Conservation (phyloP, 1,140 invertebrate genomes). For the Mactra quadrangularis region DNA sequence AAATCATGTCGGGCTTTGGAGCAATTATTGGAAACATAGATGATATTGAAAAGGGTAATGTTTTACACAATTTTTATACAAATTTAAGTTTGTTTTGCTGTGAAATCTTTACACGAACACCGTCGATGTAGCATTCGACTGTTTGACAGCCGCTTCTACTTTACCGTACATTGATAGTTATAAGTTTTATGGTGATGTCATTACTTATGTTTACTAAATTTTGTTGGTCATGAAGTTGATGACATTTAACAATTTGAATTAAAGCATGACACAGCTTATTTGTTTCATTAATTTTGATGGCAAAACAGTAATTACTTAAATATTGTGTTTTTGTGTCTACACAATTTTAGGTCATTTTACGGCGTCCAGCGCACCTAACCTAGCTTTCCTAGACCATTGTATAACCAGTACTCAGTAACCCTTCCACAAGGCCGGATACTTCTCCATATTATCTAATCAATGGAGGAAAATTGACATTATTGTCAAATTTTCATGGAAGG, state of each 20-base stretch:
- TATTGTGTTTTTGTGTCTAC: too few relatives aligned
- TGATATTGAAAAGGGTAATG: constrained; percentile 75
- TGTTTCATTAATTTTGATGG: too few relatives aligned
- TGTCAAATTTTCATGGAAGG: too few relatives aligned
- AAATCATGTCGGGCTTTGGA: constrained; percentile 61
- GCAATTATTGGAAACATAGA: constrained; percentile 75
- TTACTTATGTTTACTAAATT: neutral
- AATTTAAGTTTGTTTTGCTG: neutral
- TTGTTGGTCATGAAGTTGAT: neutral
- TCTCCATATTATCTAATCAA: too few relatives aligned
- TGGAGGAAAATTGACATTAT: too few relatives aligned
- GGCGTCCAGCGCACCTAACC: too few relatives aligned
- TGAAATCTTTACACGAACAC: neutral
- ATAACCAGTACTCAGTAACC: too few relatives aligned
- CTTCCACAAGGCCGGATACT: too few relatives aligned
- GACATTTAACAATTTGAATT: neutral
- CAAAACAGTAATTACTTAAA: too few relatives aligned
- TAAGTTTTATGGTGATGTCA: neutral
- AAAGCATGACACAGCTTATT: too few relatives aligned
- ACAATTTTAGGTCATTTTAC: too few relatives aligned
- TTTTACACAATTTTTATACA: neutral
- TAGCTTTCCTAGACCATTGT: too few relatives aligned
- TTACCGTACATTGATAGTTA: neutral
- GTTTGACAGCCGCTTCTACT: neutral
- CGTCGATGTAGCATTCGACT: neutral